A percentile compares a stretch with the other conserved stretches of the same genome.
phyloP scores from a whole-genome alignment of 1,140 invertebrate genomes.

The Lucilia cuprina region DNA sequence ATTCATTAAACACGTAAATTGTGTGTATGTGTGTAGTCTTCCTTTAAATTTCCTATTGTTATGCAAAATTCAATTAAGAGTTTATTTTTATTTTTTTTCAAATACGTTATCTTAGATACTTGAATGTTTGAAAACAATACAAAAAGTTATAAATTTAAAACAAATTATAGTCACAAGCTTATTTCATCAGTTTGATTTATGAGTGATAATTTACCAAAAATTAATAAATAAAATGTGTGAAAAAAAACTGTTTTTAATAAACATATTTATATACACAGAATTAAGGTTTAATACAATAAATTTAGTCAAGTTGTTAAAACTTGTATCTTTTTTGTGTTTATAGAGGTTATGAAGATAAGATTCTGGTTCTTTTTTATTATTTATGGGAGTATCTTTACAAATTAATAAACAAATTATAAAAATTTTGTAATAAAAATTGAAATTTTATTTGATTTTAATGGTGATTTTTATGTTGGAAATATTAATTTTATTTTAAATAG shows the following conservation, averaged over 20 bases:
- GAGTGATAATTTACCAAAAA: neutral
- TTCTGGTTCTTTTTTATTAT: neutral
- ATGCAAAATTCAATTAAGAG: neutral
- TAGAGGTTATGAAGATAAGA: neutral
- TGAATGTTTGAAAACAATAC: neutral
- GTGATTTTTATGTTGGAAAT: neutral
- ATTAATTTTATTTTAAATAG: neutral
- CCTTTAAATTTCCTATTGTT: neutral
- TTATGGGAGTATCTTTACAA: neutral
- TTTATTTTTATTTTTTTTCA: neutral
- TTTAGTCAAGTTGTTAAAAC: neutral
- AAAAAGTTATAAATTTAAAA: neutral
- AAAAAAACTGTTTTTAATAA: neutral
- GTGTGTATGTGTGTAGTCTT: neutral
- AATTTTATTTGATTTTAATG: slow-evolving; percentile 4
- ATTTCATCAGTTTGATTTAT: slow-evolving; percentile 3
- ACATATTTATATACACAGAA: neutral
- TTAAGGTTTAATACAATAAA: neutral
- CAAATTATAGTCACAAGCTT: neutral
- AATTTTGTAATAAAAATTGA: neutral
- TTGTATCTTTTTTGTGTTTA: neutral
- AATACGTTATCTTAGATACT: neutral
- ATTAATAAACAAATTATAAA: neutral
- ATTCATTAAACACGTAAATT: neutral
- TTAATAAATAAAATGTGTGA: neutral